Percentiles rank a stretch among this genome's conserved stretches.
phyloP scores from a whole-genome alignment of 2,888 invertebrate species.

The Plagodis pulveraria region DNA sequence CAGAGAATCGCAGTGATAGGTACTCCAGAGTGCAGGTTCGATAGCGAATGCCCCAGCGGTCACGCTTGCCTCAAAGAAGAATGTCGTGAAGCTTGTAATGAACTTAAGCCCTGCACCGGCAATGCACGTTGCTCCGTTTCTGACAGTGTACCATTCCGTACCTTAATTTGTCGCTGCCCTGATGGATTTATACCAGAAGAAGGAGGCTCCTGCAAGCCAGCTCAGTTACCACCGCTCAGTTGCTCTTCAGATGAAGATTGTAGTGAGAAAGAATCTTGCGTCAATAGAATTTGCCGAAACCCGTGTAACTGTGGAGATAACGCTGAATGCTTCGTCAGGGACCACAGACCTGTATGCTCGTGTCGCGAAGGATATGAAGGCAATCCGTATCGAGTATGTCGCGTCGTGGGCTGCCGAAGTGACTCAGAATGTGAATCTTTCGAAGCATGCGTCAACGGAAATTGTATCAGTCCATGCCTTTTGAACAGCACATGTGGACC shows the following conservation, averaged over 20 bases:
- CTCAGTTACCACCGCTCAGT: constrained; percentile 88
- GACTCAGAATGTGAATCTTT: constrained; percentile 93
- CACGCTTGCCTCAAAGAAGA: constrained; percentile 91
- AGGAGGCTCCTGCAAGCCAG: constrained; percentile 91
- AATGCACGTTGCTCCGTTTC: constrained; percentile 92
- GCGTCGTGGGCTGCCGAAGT: constrained; percentile 91
- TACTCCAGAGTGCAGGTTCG: constrained; percentile 89
- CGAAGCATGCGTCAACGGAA: constrained; percentile 93
- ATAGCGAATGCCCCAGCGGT: constrained; percentile 92
- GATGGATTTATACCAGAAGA: constrained; percentile 93
- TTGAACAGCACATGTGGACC: constrained; percentile 91
- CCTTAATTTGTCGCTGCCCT: constrained; percentile 95
- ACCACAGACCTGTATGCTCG: constrained; percentile 94
- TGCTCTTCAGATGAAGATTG: constrained; percentile 93
- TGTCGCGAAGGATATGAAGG: constrained; percentile 94
- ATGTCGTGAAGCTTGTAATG: constrained; percentile 92
- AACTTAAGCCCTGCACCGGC: constrained; percentile 90
- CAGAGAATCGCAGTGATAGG: constrained; percentile 77
- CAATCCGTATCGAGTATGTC: constrained; percentile 93
- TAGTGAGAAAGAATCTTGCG: constrained; percentile 90
- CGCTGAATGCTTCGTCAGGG: constrained; percentile 91
- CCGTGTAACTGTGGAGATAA: constrained; percentile 95
- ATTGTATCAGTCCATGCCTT: constrained; percentile 94
- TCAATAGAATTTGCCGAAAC: constrained; percentile 93
- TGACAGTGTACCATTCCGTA: constrained; percentile 93